Base-by-base conservation (phyloP, 2,113 vertebrate genomes). In the Pungitius pungitius region DNA sequence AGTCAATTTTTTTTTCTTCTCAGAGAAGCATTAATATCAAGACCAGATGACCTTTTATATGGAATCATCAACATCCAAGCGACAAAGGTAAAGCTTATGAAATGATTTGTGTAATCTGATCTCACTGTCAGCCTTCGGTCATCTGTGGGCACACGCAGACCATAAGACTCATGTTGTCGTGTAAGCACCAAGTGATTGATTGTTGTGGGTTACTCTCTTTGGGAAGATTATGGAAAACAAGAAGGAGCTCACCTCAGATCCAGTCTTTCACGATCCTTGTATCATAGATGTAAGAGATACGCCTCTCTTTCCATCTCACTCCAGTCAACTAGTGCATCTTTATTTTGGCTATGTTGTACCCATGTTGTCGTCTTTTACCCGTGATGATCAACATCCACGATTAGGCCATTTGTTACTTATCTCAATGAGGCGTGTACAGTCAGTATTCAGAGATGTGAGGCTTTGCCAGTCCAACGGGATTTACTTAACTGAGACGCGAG, bases 31-130 rank as follows among this genome's bases (percentile, higher is more conserved):
- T 94, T 96, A 0, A 75, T 95, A 69, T 94, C 94, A 49, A 95
- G 95, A 77, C 96, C 96, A 1, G 93, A 96, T 83, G 97, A 98
- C 42, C 84, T 96, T 18, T 94, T 94, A 12, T 96, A 96, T 70
- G 95, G 96, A 86, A 92, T 99, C 73, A 89, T 99, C 90, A 96
- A 93, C 84, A 98, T 99, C 54, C 95, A 98, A 80, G 98, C 96
- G 66, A 96, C 92, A 0, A 95, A 97, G 95, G 98, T 98, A 93
- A 0, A 86, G 17, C 49, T 59, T 17, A 10, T 39, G 20, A 59
- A 49, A 39, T 5, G 33, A 2, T 71, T 43, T 67, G 10, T 49
- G 42, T 52, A 0, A 26, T 15, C 13, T n/a, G 5, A 22, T 3
- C 5, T 47, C 39, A 47, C 20, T 20, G 10, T 58, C 9, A 33